phyloP scores from a whole-genome alignment of 2,888 invertebrate genomes.

The Tromatobia lineatoria region DNA sequence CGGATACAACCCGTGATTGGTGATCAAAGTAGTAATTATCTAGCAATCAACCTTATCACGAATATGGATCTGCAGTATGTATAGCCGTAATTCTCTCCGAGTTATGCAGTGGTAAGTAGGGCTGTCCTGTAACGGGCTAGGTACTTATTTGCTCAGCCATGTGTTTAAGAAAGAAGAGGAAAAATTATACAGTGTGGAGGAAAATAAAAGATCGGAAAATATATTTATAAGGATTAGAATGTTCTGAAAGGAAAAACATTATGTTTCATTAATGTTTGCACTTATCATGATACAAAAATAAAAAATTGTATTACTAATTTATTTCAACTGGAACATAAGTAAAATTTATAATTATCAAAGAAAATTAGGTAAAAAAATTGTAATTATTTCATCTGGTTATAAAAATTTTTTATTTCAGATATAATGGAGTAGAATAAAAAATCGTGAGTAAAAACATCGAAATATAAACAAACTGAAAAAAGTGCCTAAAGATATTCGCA shows the following conservation, averaged over 20 bases:
- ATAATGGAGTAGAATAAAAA: no score
- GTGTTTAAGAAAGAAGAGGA: background rate
- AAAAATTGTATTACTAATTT: background rate
- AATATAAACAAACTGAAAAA: no score
- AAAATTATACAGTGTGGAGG: background rate
- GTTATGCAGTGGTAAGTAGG: background rate
- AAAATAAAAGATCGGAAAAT: background rate
- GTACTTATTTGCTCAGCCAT: background rate
- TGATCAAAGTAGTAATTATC: constrained; percentile 45
- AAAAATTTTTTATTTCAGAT: no score
- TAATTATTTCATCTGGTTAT: background rate
- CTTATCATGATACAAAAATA: background rate
- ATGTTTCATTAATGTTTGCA: background rate
- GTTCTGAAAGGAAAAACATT: background rate
- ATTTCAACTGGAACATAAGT: no score
- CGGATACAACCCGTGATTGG: constrained; percentile 29
- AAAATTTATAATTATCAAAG: background rate
- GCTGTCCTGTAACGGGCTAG: background rate
- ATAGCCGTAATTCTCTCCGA: background rate
- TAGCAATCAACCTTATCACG: constrained; percentile 40
- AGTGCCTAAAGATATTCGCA: no score
- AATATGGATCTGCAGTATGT: constrained; percentile 8
- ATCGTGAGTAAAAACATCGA: no score
- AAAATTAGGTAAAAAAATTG: background rate
- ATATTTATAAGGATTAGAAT: background rate